Evolutionary conservation across 1,140 invertebrate species (phyloP), one percentile per base, ranked within the genome.

Genomic region (Plectrocnemia conspersa): DNA sequence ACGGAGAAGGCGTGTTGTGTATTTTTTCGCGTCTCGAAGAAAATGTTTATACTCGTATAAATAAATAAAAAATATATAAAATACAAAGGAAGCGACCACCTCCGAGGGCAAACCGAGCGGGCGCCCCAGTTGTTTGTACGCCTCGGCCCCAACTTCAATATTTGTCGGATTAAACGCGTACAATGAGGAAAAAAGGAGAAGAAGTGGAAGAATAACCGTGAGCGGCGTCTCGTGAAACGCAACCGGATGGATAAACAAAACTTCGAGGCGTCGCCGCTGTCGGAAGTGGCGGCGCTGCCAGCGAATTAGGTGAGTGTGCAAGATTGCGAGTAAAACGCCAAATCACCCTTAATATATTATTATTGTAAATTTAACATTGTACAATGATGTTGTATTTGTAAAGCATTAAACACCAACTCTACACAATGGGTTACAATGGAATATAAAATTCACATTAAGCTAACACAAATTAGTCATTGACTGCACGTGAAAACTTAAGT

Each of bases 161-260:
- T 56, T 56, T 45, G 16, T 27, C 35, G 13, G 40, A 50, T 42
- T 49, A 50, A 49, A 49, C 45, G 38, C 46, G 45, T 23, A 46
- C 23, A 23, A 57, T n/a, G n/a, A 42, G 16, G 47, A n/a, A 47
- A 21, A 9, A 19, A 4, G 40, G n/a, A 16, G 18, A 21, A 11
- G 29, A 49, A 9, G 21, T 50, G 18, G 35, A 13, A 23, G 35
- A n/a, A 24, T 19, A 6, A 46, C 9, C 18, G 41, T 19, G 7
- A 19, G 41, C 6, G 11, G 41, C 18, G 41, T 44, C 15, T 10
- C 19, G 23, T 23, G 40, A 44, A 44, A 33, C 41, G 24, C 25
- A 21, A 21, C 46, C 46, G 18, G 29, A 49, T 13, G n/a, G 46
- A 16, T 11, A 32, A 35, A 49, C 46, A 33, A 16, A 16, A 32